phyloP scores from a whole-genome alignment of 2,888 invertebrate genomes.

The Tetragonisca angustula region DNA sequence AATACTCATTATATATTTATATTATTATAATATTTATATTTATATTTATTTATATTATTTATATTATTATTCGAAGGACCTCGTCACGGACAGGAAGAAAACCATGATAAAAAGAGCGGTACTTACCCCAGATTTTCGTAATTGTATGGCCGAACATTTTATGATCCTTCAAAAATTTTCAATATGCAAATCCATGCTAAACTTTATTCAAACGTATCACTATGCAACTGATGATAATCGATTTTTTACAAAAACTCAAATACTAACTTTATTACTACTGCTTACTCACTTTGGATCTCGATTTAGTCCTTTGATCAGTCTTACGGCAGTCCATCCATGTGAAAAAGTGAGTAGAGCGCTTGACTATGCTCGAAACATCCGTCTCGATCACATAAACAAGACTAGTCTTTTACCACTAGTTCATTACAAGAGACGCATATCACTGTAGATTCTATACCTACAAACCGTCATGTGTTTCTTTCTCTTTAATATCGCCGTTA shows the following conservation, averaged over 20 bases:
- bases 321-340: neutral
- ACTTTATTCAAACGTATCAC: no score
- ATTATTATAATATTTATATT: no score
- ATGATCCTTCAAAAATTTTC: no score
- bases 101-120: neutral
- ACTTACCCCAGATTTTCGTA: neutral
- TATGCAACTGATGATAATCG: no score
- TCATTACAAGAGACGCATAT: neutral
- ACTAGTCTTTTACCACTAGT: no score
- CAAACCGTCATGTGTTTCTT: neutral
- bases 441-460: neutral
- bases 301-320: no score
- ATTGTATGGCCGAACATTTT: neutral
- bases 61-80: no score
- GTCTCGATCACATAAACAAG: neutral
- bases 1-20: neutral
- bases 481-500: rapidly evolving
- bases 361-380: neutral
- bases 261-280: no score
- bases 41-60: no score
- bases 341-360: neutral
- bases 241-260: no score
- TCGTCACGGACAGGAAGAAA: neutral
- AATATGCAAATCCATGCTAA: no score
- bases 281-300: no score